Percentiles rank a stretch among this genome's conserved stretches.
phyloP scores from a whole-genome alignment of 2,113 vertebrate species.

The Phylloscopus trochiloides region DNA sequence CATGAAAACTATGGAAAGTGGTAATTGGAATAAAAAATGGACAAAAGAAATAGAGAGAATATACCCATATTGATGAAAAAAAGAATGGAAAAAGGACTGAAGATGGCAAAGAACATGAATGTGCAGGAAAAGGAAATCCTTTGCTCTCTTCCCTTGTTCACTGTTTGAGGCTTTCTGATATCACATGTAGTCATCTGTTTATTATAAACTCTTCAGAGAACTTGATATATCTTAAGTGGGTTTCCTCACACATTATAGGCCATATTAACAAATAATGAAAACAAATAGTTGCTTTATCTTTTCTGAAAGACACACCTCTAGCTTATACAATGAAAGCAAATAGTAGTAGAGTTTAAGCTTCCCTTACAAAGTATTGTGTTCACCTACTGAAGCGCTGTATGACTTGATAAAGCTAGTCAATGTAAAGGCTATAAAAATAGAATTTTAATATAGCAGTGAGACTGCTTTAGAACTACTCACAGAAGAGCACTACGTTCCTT shows the following conservation, averaged over 20 bases:
- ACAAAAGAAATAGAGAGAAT: background rate
- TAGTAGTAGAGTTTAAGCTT: background rate
- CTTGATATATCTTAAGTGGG: background rate
- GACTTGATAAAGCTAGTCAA: background rate
- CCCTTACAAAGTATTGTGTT: background rate
- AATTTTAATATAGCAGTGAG: background rate
- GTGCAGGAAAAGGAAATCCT: background rate
- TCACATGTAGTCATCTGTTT: background rate
- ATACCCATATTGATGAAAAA: background rate
- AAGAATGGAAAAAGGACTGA: background rate
- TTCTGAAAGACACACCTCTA: background rate
- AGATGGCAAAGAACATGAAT: background rate
- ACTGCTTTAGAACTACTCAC: background rate
- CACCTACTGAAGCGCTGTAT: background rate
- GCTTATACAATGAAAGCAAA: background rate
- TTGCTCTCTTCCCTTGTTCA: background rate
- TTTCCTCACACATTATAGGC: background rate
- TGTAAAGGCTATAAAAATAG: background rate
- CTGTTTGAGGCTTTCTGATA: background rate
- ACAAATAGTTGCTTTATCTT: background rate
- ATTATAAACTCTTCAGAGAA: background rate
- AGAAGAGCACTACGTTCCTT: background rate
- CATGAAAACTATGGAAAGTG: background rate
- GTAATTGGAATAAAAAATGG: background rate
- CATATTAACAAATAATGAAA: background rate